Conservation (phyloP, 2,888 invertebrate genomes). For the Cheilosia pagana region DNA sequence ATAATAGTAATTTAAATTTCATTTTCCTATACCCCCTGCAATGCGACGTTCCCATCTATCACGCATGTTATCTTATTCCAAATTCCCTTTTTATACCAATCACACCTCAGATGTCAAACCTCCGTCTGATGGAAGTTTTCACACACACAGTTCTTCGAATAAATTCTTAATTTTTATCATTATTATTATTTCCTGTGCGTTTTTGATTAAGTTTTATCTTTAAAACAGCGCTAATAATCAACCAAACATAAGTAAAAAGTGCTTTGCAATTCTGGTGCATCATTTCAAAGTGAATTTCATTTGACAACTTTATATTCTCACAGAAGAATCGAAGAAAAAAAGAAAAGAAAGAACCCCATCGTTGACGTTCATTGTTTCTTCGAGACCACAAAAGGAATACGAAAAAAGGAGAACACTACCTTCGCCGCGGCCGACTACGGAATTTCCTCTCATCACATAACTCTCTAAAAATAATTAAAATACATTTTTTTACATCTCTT, state of each 20-base stretch:
- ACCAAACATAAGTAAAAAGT: conserved; percentile 40
- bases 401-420: conserved; percentile 43
- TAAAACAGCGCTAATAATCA: conserved; percentile 18
- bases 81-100: conserved; percentile 60
- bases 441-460: conserved; percentile 70
- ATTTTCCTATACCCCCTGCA: conserved; percentile 25
- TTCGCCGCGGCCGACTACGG: conserved; percentile 10
- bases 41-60: conserved; percentile 35
- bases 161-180: conserved; percentile 74
- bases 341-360: conserved; percentile 41
- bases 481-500: conserved; percentile 62
- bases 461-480: conserved; percentile 74
- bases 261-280: conserved; percentile 36
- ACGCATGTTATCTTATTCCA: conserved; percentile 1
- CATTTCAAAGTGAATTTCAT: conserved; percentile 31
- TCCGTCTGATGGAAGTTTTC: conserved; percentile 70
- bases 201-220: conserved; percentile 63
- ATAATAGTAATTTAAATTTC: no score
- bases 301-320: conserved; percentile 56
- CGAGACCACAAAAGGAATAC: conserved; percentile 71
- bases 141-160: conserved; percentile 70
- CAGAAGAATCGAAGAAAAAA: conserved; percentile 26
- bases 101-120: conserved; percentile 60
- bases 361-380: conserved; percentile 71
- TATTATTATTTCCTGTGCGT: conserved; percentile 74